Evolutionary conservation across 2,113 vertebrate genomes (phyloP), one percentile per base, ranked within the genome.

Genomic region (Phylloscopus trochiloides): DNA sequence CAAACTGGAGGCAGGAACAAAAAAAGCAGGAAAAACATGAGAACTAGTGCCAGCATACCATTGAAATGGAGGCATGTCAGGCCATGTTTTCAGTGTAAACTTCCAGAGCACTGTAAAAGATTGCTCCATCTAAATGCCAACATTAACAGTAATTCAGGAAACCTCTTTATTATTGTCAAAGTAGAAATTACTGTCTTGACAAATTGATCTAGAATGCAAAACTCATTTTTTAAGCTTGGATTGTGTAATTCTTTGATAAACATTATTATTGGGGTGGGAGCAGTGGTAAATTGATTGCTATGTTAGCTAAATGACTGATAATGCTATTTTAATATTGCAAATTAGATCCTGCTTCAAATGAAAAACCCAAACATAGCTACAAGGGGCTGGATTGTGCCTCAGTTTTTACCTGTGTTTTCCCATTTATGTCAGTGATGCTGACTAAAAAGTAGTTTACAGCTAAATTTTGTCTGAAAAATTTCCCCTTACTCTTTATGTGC

Each of bases 11-110:
- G 54, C 70, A 78, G 61, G 36, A 78, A 43, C 14, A 71, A 78
- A 92, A 83, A 90, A 74, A 59, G 7, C 28, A 75, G 36, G 31
- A 66, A 29, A 91, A 82, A 77, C 74, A 71, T 22, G 66, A 63
- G 75, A 90, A 57, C 7, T 11, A 52, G 32, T 82, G 90, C 92
- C 92, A 93, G 54, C 54, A 57, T 88, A 65, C 61, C 62, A 67
- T 10, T 88, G 88, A 86, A 90, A 85, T 45, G n/a, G 62, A 95
- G 70, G 74, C 90, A 83, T 68, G 86, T 88, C 79, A 66, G 73
- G 75, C 79, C 51, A 38, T 51, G 67, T 88, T 92, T 95, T 88
- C 83, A 83, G 28, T 93, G 92, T 90, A 86, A 86, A 83, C 75
- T 92, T 88, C 54, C 63, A 88, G 34, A 43, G 34, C 4, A 2